Base-by-base conservation (phyloP, 2,113 vertebrate species). In the Hippoglossus stenolepis region DNA sequence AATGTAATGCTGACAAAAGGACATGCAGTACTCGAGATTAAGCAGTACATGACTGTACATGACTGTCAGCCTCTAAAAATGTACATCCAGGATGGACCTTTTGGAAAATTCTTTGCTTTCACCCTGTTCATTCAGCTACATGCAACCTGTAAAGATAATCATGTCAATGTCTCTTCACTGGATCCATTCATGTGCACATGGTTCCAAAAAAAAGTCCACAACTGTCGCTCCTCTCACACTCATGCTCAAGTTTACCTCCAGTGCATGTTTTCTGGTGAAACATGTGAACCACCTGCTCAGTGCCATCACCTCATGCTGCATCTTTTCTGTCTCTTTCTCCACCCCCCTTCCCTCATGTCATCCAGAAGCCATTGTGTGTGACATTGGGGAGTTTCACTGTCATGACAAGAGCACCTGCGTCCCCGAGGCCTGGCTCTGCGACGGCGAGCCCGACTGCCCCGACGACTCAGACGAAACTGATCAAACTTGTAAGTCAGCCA, bases 381-480 rank as follows among this genome's bases (percentile, higher is more conserved):
- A 96, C 65, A 77, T 93, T 67, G 96, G 96, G 76, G 96, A 98
- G 89, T 98, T 97, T 96, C 96, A 96, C 89, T 99, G 97, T 93
- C 94, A 77, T 47, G 95, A 97, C 90, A 58, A 79, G 0, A 40
- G 92, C 86, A 96, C 95, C 88, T 99, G 97, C 90, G 82, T 98
- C 71, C 96, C 96, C 38, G 94, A 95, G 83, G 95, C 92, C 85
- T 98, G 97, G 97, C 95, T 98, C 73, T 99, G 97, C 84, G 97
- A 99, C n/a, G 97, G 96, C 60, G 97, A 98, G 89, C 94, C 96
- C 0, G 96, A 98, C 82, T 99, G 97, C 83, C 97, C 97, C 0
- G 96, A 97, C 63, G 94, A 91, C 85, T 98, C 97, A 0, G 97
- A 98, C 49, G 97, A 98, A 84, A 91, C 92, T n/a, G 89, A 94